Base-by-base conservation (phyloP, 2,113 vertebrate species). In the Protomyctophum bolini region DNA sequence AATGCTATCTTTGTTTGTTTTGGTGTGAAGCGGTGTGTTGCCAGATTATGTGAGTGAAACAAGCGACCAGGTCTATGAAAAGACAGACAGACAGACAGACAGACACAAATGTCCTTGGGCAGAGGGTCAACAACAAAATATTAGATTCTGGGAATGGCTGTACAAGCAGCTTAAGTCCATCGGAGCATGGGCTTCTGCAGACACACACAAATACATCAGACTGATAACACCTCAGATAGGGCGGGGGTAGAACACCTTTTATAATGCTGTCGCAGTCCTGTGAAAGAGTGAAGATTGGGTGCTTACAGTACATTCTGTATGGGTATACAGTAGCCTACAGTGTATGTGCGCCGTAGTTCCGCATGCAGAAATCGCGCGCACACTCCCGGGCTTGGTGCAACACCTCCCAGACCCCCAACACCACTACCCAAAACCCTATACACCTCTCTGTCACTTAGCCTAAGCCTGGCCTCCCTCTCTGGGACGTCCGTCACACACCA, bases 381-480 rank as follows among this genome's bases (percentile, higher is more conserved):
- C 70, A 65, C 66, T 73, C 66, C 64, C 57, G 46, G 9, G 48
- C 52, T 14, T 33, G 3, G n/a, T 65, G 59, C 77, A 41, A 41
- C 33, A 41, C 33, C 33, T 41, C 82, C 76, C 73, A 69, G 84
- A 81, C 62, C 83, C 84, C 64, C 28, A 58, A 87, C 81, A 80
- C 80, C 59, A 86, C 50, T 45, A 86, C 21, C 21, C 1, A 21
- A 21, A 21, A 21, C 21, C 21, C 21, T 21, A 21, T 21, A 21
- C 67, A 84, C 77, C 85, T 72, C 79, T 68, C 85, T 74, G 81
- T 82, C 88, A 87, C 80, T 79, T 81, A 88, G 74, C 83, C 74
- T 72, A 83, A 76, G 81, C 86, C 68, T 60, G 48, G 80, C 85
- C 84, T 59, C 74, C 85, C 72, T 87, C 73, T 70, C 77, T 6